These are phyloP conservation scores for Sinocyclocheilus rhinocerous DNA, from an alignment of 2,113 vertebrate species.

Conservation along the genomic window DNA sequence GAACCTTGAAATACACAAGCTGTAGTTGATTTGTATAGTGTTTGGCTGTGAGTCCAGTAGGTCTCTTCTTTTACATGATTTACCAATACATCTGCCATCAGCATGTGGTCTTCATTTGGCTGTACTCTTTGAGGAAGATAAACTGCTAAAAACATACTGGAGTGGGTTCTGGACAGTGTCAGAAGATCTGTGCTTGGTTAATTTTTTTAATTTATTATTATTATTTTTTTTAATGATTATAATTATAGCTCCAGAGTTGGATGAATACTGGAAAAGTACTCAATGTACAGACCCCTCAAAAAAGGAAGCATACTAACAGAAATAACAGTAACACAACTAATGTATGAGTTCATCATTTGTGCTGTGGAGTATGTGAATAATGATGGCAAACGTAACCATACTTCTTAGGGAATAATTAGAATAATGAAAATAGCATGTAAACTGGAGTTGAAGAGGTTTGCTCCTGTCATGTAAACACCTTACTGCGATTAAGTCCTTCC, in stretches of 20 bases:
- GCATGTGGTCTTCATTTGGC: not conserved
- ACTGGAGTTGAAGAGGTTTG: no score
- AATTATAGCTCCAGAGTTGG: not conserved
- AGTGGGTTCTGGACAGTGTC: not conserved
- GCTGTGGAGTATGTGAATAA: no score
- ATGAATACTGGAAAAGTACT: not conserved
- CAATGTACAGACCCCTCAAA: not conserved
- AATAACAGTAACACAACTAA: not conserved
- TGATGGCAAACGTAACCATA: no score
- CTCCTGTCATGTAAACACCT: no score
- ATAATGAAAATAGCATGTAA: no score
- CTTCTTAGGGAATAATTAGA: no score
- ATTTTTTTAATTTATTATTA: not conserved
- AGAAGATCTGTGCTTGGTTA: not conserved
- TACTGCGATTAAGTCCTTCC: no score
- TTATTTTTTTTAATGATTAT: not conserved
- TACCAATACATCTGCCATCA: conserved; percentile 22
- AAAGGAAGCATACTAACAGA: not conserved
- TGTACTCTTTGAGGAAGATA: not conserved
- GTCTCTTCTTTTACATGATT: conserved; percentile 3
- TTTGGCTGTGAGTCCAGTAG: conserved; percentile 6
- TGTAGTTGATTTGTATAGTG: conserved; percentile 11
- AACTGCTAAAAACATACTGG: conserved; percentile 13
- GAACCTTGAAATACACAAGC: conserved; percentile 21
- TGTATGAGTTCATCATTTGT: no score